Base-by-base conservation (phyloP, 2,797 vertebrate genomes). In the Cacajao melanocephalus region DNA sequence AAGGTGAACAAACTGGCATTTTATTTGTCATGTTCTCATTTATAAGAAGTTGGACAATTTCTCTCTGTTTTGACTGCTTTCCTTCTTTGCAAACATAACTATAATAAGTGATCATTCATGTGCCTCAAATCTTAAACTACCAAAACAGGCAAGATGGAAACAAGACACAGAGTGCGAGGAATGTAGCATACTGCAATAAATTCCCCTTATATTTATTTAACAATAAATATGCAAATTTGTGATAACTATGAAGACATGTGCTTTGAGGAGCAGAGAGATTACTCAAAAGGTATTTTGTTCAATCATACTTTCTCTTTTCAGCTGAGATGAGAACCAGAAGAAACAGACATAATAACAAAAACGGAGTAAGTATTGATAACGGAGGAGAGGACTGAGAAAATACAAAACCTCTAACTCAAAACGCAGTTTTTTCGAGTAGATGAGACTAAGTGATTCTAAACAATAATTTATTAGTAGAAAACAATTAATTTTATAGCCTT, bases 1-100 rank as follows among this genome's bases (percentile, higher is more conserved):
- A 61, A 88, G 73, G 83, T 70, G 44, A 95, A 57, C 20, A 93
- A 84, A 86, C 24, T 96, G n/a, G n/a, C 55, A 82, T 89, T 97
- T 80, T 88, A 67, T 50, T 55, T 92, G 78, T 83, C 41, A 88
- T 41, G 55, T 46, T 96, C 44, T 55, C 46, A 88, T 76, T 75
- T 90, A 48, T 67, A 73, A 83, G 24, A 94, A 80, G 50, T 57
- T 33, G n/a, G 55, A 92, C 13, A 67, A 28, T 30, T 76, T 88
- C 67, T 96, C 5, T 64, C 36, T 73, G 41, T 97, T 95, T 26
- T 78, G 14, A 4, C n/a, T 97, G 24, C 26, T 85, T 95, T 92
- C 76, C 93, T 88, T 90, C 48, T 96, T 48, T 86, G 57, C 1
- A 96, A 96, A 97, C 92, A n/a, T 70, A 19, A 78, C 4, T 22